Base-by-base conservation (phyloP, 2,797 vertebrate genomes). In the Eurystomus glaucurus region DNA sequence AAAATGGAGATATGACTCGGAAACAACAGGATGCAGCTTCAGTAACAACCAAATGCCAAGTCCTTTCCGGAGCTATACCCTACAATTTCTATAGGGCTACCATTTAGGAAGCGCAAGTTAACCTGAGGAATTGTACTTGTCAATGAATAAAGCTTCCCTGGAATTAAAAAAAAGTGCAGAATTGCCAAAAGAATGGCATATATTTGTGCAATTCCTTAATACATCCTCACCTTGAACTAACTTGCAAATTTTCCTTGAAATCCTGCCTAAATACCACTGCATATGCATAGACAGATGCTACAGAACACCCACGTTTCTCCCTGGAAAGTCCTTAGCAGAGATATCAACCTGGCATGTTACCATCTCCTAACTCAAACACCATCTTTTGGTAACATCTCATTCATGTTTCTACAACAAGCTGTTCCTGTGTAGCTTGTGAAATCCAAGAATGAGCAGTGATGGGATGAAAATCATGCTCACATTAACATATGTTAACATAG, bases 321-420 rank as follows among this genome's bases (percentile, higher is more conserved):
- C 92, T 91, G 52, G 79, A 80, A 93, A 88, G 90, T 85, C 78
- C 60, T 90, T 55, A 72, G 68, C 82, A 96, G 64, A 90, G 78
- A 89, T 20, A 91, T n/a, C 78, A 93, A 51, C 1, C 43, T 82
- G 78, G 87, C 87, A 74, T 39, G 14, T 85, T 91, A 80, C 23
- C 75, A 93, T 55, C 68, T 93, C 85, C 31, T 45, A 91, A 71
- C 60, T 95, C 91, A 79, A 89, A 76, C 35, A 91, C 18, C 71
- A 85, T 70, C 93, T 90, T 94, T 92, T 90, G 82, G 90, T 95
- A 97, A 96, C 55, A 93, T 83, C 71, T 93, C 78, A 79, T 96
- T 95, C 88, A 96, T 93, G 82, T 95, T 94, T 95, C 78, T 85
- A 66, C 89, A 95, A 96, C 81, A 96, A 91, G 66, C 89, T 93